Base-by-base conservation (phyloP, 2,113 vertebrate species). In the Callionymus lyra region DNA sequence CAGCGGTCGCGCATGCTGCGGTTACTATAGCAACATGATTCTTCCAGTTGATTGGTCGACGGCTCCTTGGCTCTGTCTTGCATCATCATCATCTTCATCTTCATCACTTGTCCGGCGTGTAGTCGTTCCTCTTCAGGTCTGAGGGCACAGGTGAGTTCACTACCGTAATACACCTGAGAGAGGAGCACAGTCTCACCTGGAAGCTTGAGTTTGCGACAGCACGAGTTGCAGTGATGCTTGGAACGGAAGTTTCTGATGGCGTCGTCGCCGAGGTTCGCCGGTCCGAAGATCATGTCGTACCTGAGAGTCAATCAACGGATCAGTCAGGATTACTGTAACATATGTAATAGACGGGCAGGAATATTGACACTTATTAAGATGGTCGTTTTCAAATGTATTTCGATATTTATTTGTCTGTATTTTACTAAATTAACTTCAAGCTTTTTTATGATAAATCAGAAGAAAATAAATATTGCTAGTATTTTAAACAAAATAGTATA, bases 251-350 rank as follows among this genome's bases (percentile, higher is more conserved):
- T 99, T 54, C 92, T 87, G 44, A 99, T 96, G 59, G 95, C 95
- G 59, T 97, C 95, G 57, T 99, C 95, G 61, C 95, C 95, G 51
- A 99, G 21, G 64, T 99, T 99, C 59, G 94, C 95, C 0, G 95
- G 95, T 17, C 95, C 95, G 1, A 99, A 99, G 54, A 99, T 91
- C 95, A 99, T 98, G 63, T 98, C 93, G 1, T 86, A n/a, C n/a
- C n/a, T n/a, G n/a, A n/a, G n/a, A n/a, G n/a, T n/a, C n/a, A n/a
- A n/a, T n/a, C n/a, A n/a, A n/a, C n/a, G n/a, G n/a, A n/a, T n/a
- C n/a, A n/a, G n/a, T n/a, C n/a, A 27, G 21, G 21, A 27, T 27
- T n/a, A n/a, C 21, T 27, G 21, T 4, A 27, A 27, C 21, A 27
- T n/a, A n/a, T n/a, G n/a, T n/a, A n/a, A n/a, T n/a, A n/a, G n/a